Evolutionary conservation across 2,888 invertebrate genomes (phyloP), one percentile per base, ranked within the genome.

Genomic region (Anarsia innoxiella): DNA sequence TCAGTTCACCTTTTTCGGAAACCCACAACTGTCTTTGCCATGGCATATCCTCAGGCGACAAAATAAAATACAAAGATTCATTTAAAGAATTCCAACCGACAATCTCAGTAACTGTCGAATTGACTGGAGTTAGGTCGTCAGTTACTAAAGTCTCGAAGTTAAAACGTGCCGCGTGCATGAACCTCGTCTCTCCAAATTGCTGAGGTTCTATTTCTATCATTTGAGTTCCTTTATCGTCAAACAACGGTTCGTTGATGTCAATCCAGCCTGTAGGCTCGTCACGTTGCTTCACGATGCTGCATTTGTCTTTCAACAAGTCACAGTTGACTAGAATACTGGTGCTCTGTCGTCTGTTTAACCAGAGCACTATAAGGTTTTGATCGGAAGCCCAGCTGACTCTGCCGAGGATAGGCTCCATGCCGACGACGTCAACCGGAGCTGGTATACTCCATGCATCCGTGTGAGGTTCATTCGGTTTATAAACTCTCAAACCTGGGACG

Each of bases 291-390:
- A 80, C 53, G 31, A 79, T 69, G 32, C 64, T 73, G 49, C 86
- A 86, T 46, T 73, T 75, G 36, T 80, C 72, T 25, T 57, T 55
- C 13, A 52, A 56, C 11, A 84, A 45, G 36, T 86, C 72, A 59
- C 93, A 93, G 14, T 89, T 75, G 9, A 88, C 83, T 27, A 91
- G 58, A 12, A 88, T 72, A 23, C 89, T 87, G 34, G 88, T 56
- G 61, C 91, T 97, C 71, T 98, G 97, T 13, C 93, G 87, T 36
- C 97, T 87, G 68, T 96, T 96, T 37, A 94, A 82, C 92, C 96
- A 96, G 3, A 92, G 87, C 0, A 93, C 91, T 1, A 90, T 74
- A 0, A 96, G 63, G 15, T 89, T 87, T 0, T 87, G 71, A 36
- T 89, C 85, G 13, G 89, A 88, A 10, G 90, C 87, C 96, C 96